Evolutionary conservation across 2,888 invertebrate genomes (phyloP).

Genomic region (Clunio marinus): DNA sequence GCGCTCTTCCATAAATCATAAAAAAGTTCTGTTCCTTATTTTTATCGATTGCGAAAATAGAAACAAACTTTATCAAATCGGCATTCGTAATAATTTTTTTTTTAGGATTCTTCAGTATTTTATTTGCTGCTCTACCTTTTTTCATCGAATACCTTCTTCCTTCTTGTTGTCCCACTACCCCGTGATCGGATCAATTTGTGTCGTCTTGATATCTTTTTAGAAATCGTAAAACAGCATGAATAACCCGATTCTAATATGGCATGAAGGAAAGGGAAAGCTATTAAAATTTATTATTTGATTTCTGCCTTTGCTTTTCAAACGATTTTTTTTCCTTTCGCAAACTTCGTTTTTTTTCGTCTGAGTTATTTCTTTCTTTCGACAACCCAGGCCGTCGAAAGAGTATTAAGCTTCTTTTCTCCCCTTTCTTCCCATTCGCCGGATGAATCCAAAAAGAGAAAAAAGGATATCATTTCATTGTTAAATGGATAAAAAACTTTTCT

Average conservation of each 20-base stretch:
- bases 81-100: neutral
- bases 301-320: slow-evolving; percentile 23
- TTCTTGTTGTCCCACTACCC: slow-evolving; percentile 13
- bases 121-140: neutral
- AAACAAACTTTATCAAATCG: neutral
- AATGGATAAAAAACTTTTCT: slow-evolving; percentile 12
- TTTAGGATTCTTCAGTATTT: neutral
- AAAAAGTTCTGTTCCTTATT: too few relatives aligned
- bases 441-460: slow-evolving; percentile 8
- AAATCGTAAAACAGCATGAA: slow-evolving; percentile 32
- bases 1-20: neutral
- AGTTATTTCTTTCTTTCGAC: too few relatives aligned
- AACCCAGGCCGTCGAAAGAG: neutral
- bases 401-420: neutral
- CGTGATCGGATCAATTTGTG: slow-evolving; percentile 28
- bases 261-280: slow-evolving; percentile 31
- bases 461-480: slow-evolving; percentile 28
- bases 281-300: slow-evolving; percentile 37
- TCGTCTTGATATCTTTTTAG: slow-evolving; percentile 13
- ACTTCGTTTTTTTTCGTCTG: neutral
- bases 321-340: neutral
- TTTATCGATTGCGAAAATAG: neutral
- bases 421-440: neutral
- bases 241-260: slow-evolving; percentile 5
- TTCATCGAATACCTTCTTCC: neutral